phyloP scores from a whole-genome alignment of 2,113 vertebrate species.

The Balaenoptera acutorostrata region DNA sequence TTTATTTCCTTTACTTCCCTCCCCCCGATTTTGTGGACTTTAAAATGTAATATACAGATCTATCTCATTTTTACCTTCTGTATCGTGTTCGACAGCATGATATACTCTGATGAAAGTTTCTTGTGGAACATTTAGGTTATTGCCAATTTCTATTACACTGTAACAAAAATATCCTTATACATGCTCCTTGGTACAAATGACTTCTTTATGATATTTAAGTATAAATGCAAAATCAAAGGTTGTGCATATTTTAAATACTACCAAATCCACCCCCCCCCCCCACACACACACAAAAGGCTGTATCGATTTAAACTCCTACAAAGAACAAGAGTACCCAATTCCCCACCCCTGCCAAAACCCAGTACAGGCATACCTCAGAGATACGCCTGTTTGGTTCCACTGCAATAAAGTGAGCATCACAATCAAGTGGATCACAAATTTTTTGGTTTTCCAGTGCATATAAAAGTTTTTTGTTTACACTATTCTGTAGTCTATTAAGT shows the following conservation, averaged over 20 bases:
- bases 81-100: not conserved
- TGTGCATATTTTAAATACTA: not conserved
- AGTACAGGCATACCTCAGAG: not conserved
- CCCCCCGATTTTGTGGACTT: not conserved
- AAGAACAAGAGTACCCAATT: not conserved
- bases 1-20: not conserved
- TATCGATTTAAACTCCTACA: not conserved
- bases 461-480: not conserved
- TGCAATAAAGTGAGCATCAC: not conserved
- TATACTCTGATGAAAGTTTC: not conserved
- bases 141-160: not conserved
- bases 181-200: not conserved
- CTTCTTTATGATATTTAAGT: not conserved
- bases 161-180: not conserved
- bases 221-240: not conserved
- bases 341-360: not conserved
- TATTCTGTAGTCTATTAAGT: not conserved
- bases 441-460: not conserved
- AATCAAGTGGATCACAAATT: not conserved
- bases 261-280: not conserved
- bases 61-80: not conserved
- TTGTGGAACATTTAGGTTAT: not conserved
- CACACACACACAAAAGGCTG: not conserved
- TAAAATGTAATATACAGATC: not conserved
- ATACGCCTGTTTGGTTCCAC: not conserved